These are phyloP conservation scores for Catonia carolina DNA, from an alignment of 2,888 invertebrate species.

Conservation along the genomic window DNA sequence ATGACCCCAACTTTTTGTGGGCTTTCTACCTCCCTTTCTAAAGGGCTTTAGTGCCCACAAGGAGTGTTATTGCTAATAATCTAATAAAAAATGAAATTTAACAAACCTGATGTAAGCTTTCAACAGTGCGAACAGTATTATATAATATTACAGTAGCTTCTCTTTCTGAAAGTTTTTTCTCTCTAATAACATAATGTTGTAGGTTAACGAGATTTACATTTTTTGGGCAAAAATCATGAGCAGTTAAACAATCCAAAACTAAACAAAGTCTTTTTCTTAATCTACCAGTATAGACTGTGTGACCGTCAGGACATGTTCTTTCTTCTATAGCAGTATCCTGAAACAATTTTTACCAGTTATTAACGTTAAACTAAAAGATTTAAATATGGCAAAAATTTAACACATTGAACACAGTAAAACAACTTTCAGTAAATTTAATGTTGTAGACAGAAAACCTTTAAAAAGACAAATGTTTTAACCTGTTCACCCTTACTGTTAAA, in stretches of 20 bases:
- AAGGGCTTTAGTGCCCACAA: too few species aligned
- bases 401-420: constrained; percentile 5
- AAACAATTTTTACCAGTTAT: too few species aligned
- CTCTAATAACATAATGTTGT: constrained; percentile 68
- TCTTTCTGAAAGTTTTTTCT: constrained; percentile 65
- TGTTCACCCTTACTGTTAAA: too few species aligned
- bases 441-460: too few species aligned
- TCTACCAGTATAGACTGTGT: constrained; percentile 50
- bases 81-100: too few species aligned
- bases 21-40: too few species aligned
- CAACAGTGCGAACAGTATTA: constrained; percentile 65
- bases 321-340: constrained; percentile 66
- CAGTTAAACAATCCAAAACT: constrained; percentile 64
- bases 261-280: constrained; percentile 57
- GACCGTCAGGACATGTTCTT: constrained; percentile 48
- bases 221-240: constrained; percentile 55
- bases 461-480: too few species aligned
- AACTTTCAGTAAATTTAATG: constrained; percentile 5
- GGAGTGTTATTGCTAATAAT: too few species aligned
- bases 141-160: constrained; percentile 67
- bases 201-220: constrained; percentile 57
- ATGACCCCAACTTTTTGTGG: too few species aligned
- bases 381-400: background rate
- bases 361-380: constrained; percentile 17
- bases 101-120: constrained; percentile 62